phyloP scores from a whole-genome alignment of 2,888 invertebrate species.

The Eurytoma californica region DNA sequence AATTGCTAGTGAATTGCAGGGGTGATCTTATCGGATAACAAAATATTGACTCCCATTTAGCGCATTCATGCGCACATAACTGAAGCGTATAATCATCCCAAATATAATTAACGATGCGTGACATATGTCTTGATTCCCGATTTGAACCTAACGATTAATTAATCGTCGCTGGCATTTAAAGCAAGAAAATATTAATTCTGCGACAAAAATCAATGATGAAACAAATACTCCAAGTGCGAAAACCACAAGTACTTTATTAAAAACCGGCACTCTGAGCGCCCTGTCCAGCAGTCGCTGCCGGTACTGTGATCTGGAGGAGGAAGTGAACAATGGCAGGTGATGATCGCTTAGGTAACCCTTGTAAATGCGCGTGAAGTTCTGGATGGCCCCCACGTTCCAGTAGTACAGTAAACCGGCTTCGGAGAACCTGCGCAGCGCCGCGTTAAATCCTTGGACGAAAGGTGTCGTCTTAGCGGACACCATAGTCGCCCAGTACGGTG shows the following conservation, averaged over 20 bases:
- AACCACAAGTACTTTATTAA: not conserved
- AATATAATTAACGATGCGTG: not conserved
- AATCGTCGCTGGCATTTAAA: not conserved
- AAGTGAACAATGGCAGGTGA: not conserved
- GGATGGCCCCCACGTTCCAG: not conserved
- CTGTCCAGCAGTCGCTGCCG: not conserved
- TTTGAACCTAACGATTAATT: not conserved
- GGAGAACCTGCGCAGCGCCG: not conserved
- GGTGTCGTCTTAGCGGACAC: not conserved
- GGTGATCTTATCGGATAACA: slow-evolving; percentile 26
- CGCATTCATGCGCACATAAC: not conserved
- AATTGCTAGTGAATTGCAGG: slow-evolving; percentile 1
- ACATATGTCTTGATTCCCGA: not conserved
- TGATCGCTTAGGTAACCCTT: not conserved
- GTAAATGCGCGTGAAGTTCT: slow-evolving; percentile 10
- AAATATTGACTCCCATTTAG: slow-evolving; percentile 21
- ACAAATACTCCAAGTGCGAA: not conserved
- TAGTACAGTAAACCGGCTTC: slow-evolving; percentile 16
- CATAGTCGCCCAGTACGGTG: slow-evolving; percentile 21
- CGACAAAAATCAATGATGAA: not conserved
- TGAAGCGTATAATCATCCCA: too few species aligned
- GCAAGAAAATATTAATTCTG: not conserved
- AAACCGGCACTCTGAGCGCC: not conserved
- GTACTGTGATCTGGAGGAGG: not conserved
- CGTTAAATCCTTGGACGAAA: slow-evolving; percentile 6